A percentile compares a stretch with the other conserved stretches of the same genome.
Evolutionary conservation across 2,888 invertebrate genomes (phyloP).

Genomic region (Ephialtes manifestator): DNA sequence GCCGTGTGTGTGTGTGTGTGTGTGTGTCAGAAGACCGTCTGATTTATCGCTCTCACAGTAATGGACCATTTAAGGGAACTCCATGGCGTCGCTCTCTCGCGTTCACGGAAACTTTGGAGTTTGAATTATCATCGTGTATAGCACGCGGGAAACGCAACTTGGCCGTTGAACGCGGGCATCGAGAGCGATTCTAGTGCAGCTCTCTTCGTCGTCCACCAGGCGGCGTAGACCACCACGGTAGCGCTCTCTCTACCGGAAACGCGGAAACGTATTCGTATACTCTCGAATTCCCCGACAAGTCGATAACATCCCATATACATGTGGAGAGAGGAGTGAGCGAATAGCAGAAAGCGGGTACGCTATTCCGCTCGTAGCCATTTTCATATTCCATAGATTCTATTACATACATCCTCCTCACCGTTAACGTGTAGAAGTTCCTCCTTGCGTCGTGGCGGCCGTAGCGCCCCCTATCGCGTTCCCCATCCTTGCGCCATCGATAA

Average conservation of each 20-base stretch:
- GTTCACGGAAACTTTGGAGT: conserved; percentile 62
- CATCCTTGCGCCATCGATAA: conserved; percentile 59
- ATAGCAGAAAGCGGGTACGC: conserved; percentile 8
- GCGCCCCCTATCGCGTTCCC: conserved; percentile 23
- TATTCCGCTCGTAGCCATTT: conserved; percentile 44
- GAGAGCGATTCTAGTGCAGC: conserved; percentile 37
- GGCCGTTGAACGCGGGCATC: conserved; percentile 3
- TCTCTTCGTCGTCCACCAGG: conserved; percentile 47
- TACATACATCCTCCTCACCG: conserved; percentile 46
- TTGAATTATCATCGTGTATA: conserved; percentile 66
- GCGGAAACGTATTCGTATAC: conserved; percentile 61
- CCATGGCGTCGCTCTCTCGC: conserved; percentile 26
- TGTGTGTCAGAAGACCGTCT: conserved; percentile 7
- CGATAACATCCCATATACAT: conserved; percentile 62
- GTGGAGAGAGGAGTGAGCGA: conserved; percentile 26
- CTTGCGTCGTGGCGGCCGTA: conserved; percentile 1
- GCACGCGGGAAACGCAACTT: conserved; percentile 35
- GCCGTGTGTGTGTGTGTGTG: background rate
- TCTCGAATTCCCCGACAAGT: conserved; percentile 60
- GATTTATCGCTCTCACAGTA: conserved; percentile 65
- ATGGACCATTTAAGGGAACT: conserved; percentile 65
- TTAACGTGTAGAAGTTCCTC: conserved; percentile 42
- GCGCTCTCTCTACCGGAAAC: conserved; percentile 36
- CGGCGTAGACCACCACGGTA: background rate
- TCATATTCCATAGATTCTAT: conserved; percentile 55